These are phyloP conservation scores for Porites rus DNA, from an alignment of 92 coral and sea anemone species.

Conservation along the genomic window DNA sequence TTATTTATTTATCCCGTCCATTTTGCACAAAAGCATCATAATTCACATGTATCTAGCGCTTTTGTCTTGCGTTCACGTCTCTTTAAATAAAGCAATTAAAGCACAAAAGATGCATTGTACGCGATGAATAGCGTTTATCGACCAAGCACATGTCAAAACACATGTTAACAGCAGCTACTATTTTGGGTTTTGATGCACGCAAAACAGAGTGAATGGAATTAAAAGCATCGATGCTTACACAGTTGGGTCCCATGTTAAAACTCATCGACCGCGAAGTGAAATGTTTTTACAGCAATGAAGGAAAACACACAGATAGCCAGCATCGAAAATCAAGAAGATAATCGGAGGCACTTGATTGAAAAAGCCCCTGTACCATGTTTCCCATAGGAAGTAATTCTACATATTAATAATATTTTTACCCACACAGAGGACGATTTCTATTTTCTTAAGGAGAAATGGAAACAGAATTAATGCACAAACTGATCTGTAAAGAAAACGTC, in stretches of 20 bases:
- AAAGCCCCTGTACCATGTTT: conserved; percentile 7
- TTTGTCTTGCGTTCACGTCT: conserved; percentile 86
- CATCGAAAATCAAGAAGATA: conserved; percentile 24
- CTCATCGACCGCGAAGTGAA: conserved; percentile 45
- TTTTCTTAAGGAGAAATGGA: neutral
- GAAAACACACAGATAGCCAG: conserved; percentile 45
- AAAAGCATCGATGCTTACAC: conserved; percentile 86
- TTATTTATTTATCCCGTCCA: conserved; percentile 71
- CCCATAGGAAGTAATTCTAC: conserved; percentile 11
- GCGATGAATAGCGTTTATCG: conserved; percentile 89
- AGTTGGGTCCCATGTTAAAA: conserved; percentile 72
- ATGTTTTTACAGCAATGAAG: conserved; percentile 55
- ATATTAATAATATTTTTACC: conserved; percentile 9
- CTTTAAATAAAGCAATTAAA: conserved; percentile 94
- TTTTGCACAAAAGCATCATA: conserved; percentile 90
- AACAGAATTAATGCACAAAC: neutral
- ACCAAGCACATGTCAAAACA: conserved; percentile 96
- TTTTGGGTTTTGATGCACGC: conserved; percentile 70
- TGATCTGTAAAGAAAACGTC: too few relatives aligned
- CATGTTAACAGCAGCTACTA: conserved; percentile 95
- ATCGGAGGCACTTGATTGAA: conserved; percentile 42
- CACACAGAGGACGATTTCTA: conserved; percentile 7
- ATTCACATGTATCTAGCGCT: conserved; percentile 89
- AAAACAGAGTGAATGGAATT: conserved; percentile 61
- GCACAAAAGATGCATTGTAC: conserved; percentile 85